Percentiles rank a stretch among this genome's conserved stretches.
These are phyloP conservation scores for Tribolium freemani DNA, from an alignment of 2,888 invertebrate species.

Conservation along the genomic window DNA sequence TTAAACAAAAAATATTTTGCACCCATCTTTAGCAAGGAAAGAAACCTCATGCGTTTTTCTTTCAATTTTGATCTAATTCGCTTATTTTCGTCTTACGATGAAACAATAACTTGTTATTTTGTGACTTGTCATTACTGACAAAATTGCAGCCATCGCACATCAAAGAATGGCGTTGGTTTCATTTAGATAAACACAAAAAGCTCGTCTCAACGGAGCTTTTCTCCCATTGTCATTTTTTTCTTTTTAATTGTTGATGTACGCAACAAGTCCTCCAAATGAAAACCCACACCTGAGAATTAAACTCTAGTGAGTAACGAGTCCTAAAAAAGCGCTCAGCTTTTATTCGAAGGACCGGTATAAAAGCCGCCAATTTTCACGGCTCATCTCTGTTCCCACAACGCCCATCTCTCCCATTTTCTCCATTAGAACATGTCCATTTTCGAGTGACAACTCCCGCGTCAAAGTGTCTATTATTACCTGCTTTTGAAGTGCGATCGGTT, in stretches of 20 bases:
- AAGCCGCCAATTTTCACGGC: conserved; percentile 8
- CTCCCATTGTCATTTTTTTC: conserved; percentile 4
- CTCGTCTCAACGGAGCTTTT: not conserved
- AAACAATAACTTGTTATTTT: too few species aligned
- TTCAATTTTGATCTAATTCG: too few species aligned
- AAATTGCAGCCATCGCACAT: too few species aligned
- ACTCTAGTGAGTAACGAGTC: conserved; percentile 1
- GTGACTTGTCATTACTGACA: too few species aligned
- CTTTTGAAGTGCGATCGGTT: conserved; percentile 3
- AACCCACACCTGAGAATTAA: conserved; percentile 10
- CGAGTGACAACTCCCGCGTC: conserved; percentile 19
- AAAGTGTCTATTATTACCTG: conserved; percentile 24
- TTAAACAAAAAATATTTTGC: too few species aligned
- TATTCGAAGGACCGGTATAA: not conserved
- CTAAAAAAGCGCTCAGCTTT: conserved; percentile 10
- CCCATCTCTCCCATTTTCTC: conserved; percentile 9
- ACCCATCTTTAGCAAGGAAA: too few species aligned
- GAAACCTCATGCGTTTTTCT: too few species aligned
- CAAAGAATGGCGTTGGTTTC: not conserved
- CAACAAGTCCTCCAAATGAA: conserved; percentile 17
- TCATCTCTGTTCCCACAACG: conserved; percentile 21
- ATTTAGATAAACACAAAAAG: not conserved
- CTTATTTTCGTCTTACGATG: too few species aligned
- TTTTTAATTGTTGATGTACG: conserved; percentile 1
- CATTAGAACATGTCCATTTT: conserved; percentile 22